These are phyloP conservation scores for Octomys mimax DNA, from an alignment of 2,797 vertebrate species.

Conservation along the genomic window DNA sequence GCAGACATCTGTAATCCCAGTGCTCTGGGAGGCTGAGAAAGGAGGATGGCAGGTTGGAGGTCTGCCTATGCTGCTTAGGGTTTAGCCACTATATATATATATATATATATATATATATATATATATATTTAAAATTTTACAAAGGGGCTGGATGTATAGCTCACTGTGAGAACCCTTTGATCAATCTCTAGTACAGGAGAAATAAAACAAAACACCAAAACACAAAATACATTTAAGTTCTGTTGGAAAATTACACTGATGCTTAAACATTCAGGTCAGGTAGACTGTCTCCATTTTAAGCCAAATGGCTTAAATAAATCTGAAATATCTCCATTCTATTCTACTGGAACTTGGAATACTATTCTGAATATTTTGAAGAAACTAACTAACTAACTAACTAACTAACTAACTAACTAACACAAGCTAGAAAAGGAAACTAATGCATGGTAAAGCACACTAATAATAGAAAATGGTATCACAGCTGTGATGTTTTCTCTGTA, in stretches of 20 bases:
- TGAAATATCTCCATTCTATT: constrained; percentile 41
- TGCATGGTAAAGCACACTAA: constrained; percentile 35
- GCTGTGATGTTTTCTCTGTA: constrained; percentile 72
- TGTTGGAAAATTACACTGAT: neutral
- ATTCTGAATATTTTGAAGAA: constrained; percentile 64
- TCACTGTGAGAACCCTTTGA: neutral
- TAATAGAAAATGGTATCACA: constrained; percentile 11
- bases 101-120: too few relatives aligned
- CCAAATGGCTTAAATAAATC: constrained; percentile 43
- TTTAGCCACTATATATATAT: too few relatives aligned
- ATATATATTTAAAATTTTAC: neutral
- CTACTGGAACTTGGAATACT: constrained; percentile 49
- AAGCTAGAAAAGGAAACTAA: constrained; percentile 41
- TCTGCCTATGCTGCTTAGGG: neutral
- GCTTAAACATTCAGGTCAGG: constrained; percentile 7
- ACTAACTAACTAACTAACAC: neutral
- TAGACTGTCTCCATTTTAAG: neutral
- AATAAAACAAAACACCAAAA: neutral
- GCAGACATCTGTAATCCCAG: neutral
- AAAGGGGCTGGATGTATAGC: neutral
- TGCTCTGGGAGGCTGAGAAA: neutral
- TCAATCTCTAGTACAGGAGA: neutral
- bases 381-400: neutral
- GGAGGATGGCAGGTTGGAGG: neutral
- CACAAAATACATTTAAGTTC: neutral